Evolutionary conservation across 2,888 invertebrate genomes (phyloP), one percentile per base, ranked within the genome.

Genomic region (Tethea ocularis): DNA sequence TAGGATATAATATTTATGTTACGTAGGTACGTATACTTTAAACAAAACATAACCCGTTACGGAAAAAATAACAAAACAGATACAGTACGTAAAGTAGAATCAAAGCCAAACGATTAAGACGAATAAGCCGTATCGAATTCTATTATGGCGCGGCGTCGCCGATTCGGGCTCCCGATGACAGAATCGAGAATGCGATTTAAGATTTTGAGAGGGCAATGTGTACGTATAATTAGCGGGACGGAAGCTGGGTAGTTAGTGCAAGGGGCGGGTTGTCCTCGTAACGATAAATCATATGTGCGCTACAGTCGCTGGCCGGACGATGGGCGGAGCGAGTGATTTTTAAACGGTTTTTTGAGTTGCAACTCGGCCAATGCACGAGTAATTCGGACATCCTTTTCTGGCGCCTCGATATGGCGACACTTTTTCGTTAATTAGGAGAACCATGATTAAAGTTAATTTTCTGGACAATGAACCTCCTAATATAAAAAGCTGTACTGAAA

Each of bases 271-370:
- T 91, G 91, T 89, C 91, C 86, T 84, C 84, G 83, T 82, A 77
- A 82, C 87, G 88, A 92, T 92, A 92, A 91, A 92, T 92, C 92
- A 92, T 92, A 92, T 89, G 91, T 89, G 90, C 86, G 84, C 88
- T 82, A 79, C 86, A 88, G 84, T 82, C 80, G 77, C 81, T 86
- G 91, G 91, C 89, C 91, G 91, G 87, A 83, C 81, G 74, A 84
- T 84, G 86, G 92, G 92, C 88, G 92, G 91, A 77, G 92, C 92
- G 85, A 91, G 81, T 88, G 86, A 90, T 87, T 91, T 91, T 91
- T 91, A 91, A 92, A 91, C 89, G 87, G 89, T 92, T 92, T 92
- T 92, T 92, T 91, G 89, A 90, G 88, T 86, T 84, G 82, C 79
- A 76, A 79, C 70, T 77, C 84, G 85, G 83, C 92, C 92, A 91